Evolutionary conservation across 2,888 invertebrate genomes (phyloP), one percentile per base, ranked within the genome.

Genomic region (Caenorhabditis angaria): DNA sequence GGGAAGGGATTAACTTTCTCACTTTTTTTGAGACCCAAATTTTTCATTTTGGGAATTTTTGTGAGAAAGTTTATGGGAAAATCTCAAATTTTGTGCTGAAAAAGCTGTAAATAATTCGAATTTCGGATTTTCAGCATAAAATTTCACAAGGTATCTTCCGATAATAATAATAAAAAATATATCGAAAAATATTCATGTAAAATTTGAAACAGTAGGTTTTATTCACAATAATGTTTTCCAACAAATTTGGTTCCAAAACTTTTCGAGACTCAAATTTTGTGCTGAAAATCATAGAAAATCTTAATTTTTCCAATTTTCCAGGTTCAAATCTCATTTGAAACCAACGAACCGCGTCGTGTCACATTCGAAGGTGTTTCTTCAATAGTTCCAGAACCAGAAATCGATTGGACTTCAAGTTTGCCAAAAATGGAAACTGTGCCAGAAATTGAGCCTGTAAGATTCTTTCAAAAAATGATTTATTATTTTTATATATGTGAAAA

Each of bases 321-420:
- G 74, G 74, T 78, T 3, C 75, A 70, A 32, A 61, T 76, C 18
- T 78, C 76, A 50, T 70, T 70, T 29, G 80, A 80, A 56, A 69
- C 70, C 14, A 72, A 76, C 58, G 76, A 74, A 22, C 73, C 75
- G 5, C 76, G 75, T 14, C 70, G 66, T 28, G 70, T 78, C 22
- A 65, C 68, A 24, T 73, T 78, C 54, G 73, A 73, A 51, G 65
- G 59, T 6, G 54, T 58, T 6, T 54, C 70, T 5, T 74, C 77
- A 1, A 76, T 77, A 10, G 67, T 73, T 20, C 80, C 80, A 0
- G 72, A 76, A 3, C 72, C 70, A 4, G 76, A 72, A 51, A 74
- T 80, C 54, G 75, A 78, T 60, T 80, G 80, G 80, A 64, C 61
- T 4, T 41, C 69, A 14, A 32, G 47, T n/a, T 54, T 56, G n/a